These are phyloP conservation scores for Noturus placidus DNA, from an alignment of 2,113 vertebrate species.

Conservation along the genomic window DNA sequence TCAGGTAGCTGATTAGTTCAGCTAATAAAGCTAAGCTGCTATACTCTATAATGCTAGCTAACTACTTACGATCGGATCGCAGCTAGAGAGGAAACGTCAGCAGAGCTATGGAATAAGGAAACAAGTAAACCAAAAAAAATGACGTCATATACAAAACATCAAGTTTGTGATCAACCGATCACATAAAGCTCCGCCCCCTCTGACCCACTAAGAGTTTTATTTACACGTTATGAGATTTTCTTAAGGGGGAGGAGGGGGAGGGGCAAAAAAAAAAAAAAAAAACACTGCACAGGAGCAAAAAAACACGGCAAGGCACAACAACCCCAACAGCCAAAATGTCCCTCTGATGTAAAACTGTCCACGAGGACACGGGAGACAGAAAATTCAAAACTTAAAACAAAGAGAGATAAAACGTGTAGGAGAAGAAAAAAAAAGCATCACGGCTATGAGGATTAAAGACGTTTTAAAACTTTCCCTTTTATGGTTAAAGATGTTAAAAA, in stretches of 20 bases:
- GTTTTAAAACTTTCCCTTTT: slow-evolving; percentile 59
- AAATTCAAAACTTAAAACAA: slow-evolving; percentile 62
- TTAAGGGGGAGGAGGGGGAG: too few relatives aligned
- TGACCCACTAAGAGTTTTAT: neutral
- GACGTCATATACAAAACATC: neutral
- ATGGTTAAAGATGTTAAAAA: slow-evolving; percentile 68
- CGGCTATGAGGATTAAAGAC: slow-evolving; percentile 78
- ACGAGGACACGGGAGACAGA: slow-evolving; percentile 18
- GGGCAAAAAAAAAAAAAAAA: slow-evolving; percentile 52
- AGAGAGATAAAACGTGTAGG: neutral
- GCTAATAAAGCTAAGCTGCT: neutral
- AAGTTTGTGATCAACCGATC: neutral
- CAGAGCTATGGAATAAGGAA: neutral
- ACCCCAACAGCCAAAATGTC: slow-evolving; percentile 60
- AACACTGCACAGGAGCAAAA: slow-evolving; percentile 57
- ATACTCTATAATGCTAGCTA: neutral
- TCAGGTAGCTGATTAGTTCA: neutral
- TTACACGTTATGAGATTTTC: slow-evolving; percentile 56
- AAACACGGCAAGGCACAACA: slow-evolving; percentile 72
- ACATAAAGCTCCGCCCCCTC: neutral
- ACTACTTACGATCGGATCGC: neutral
- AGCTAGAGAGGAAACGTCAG: neutral
- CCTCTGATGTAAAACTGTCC: slow-evolving; percentile 48
- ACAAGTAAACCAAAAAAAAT: neutral
- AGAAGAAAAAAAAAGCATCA: slow-evolving; percentile 50